Evolutionary conservation across 2,888 invertebrate genomes (phyloP), one percentile per base, ranked within the genome.

Genomic region (Omphaloscelis lunosa): DNA sequence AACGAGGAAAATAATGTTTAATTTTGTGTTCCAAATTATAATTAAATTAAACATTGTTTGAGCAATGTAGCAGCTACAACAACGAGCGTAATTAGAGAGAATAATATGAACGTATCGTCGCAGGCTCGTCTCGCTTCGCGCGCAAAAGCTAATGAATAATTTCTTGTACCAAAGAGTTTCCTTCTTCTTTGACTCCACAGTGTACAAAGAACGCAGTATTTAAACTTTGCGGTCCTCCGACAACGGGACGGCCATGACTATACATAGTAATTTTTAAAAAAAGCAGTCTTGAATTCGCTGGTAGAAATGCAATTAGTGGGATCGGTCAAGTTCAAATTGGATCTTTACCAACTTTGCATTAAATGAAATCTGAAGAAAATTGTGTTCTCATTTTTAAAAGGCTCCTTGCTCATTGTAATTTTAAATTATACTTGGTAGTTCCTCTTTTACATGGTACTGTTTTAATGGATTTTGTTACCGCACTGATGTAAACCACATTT

Each of bases 111-210:
- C 68, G 80, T 79, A 85, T 83, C 74, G 77, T 69, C 53, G 45
- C 76, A 72, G 79, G 73, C 86, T 68, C 80, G 80, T 77, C 72
- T 82, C 71, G 84, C 77, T 78, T 85, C 82, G 79, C 62, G 75
- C 82, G 79, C 79, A 90, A 87, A 83, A 80, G 88, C 88, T 93
- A 92, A 93, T 93, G 93, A 93, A 93, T 92, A 93, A 93, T 92
- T 93, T 92, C 91, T 92, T 88, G 88, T 88, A 82, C 88, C 89
- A 87, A 92, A 91, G 90, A 92, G 89, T 92, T 90, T 85, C 82
- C 72, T 84, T 84, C 90, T 92, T 91, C 91, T 92, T 91, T 92
- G 93, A 90, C 90, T 90, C 87, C 81, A 80, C 83, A 90, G 82
- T 87, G 86, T 88, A 85, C 86, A 83, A 85, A 87, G 85, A 80